Evolutionary conservation across 2,113 vertebrate genomes (phyloP), one percentile per base, ranked within the genome.

Genomic region (Nothobranchius furzeri): DNA sequence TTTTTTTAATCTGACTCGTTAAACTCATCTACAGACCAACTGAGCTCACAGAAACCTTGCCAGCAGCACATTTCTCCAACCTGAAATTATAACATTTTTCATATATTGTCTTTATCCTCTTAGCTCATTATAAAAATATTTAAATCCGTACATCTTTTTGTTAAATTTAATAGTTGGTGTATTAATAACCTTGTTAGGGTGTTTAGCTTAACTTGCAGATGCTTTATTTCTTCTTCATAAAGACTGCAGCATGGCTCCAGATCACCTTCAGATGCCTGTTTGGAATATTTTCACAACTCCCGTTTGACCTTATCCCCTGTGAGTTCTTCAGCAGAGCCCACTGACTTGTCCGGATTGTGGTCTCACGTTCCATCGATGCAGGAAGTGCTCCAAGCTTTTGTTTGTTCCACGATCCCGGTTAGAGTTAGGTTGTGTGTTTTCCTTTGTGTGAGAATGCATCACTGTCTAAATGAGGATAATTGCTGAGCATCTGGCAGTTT

Each of bases 401-500:
- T 57, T 61, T 49, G 30, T 73, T 36, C 40, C 42, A 35, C 52
- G 37, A 52, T 52, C 25, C 54, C 35, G 52, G 37, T 65, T 68
- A 3, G 0, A 30, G 60, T 66, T n/a, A 25, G 25, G 54, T 25
- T 45, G 20, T 8, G 57, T 11, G 24, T 37, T 30, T 25, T 24
- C 12, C 37, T 1, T 13, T n/a, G 4, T 48, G 7, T 51, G 9
- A 58, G 35, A 55, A 9, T 63, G 43, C 51, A 40, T 50, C 0
- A 13, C 17, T 72, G 35, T 76, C 47, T 67, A 46, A 76, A 72
- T 64, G 50, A 57, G 73, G 65, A 71, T 87, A 70, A 80, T 81
- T 70, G 60, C 80, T 70, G 40, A 9, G 65, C 82, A 78, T 73
- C 73, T 80, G 85, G 70, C 77, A 20, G 72, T 77, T 77, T 78